These are phyloP conservation scores for Pseudomyrmex gracilis DNA, from an alignment of 1,140 invertebrate species.

Conservation along the genomic window DNA sequence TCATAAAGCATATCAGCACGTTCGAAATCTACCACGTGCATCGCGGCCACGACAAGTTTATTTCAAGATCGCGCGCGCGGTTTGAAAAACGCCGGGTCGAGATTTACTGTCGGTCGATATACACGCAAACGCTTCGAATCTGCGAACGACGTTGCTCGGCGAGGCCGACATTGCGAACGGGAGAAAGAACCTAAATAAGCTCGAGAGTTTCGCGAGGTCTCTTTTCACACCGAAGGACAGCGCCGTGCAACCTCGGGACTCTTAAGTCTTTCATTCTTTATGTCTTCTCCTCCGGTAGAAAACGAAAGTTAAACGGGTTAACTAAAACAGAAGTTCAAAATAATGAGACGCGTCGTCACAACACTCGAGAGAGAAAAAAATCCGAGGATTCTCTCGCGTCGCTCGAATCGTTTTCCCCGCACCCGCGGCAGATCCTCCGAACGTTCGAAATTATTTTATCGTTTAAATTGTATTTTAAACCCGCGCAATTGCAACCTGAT, in stretches of 20 bases:
- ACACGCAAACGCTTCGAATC: conserved; percentile 64
- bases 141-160: conserved; percentile 41
- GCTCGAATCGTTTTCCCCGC: neutral
- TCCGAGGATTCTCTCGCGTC: conserved; percentile 30
- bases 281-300: conserved; percentile 11
- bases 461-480: neutral
- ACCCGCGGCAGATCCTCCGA: conserved; percentile 6
- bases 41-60: conserved; percentile 11
- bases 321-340: conserved; percentile 42
- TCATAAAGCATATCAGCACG: conserved; percentile 33
- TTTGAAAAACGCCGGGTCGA: conserved; percentile 49
- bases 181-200: conserved; percentile 63
- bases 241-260: conserved; percentile 16
- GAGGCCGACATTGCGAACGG: neutral
- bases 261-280: conserved; percentile 58
- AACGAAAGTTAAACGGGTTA: conserved; percentile 72
- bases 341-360: conserved; percentile 20
- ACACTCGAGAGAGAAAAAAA: conserved; percentile 52
- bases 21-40: conserved; percentile 27
- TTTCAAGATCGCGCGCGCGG: conserved; percentile 10
- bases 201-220: conserved; percentile 66
- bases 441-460: conserved; percentile 27
- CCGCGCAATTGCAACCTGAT: neutral
- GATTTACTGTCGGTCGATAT: conserved; percentile 68
- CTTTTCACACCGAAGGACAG: conserved; percentile 50